Conservation (phyloP, 2,888 invertebrate genomes). For the Monoplex corrugatus region DNA sequence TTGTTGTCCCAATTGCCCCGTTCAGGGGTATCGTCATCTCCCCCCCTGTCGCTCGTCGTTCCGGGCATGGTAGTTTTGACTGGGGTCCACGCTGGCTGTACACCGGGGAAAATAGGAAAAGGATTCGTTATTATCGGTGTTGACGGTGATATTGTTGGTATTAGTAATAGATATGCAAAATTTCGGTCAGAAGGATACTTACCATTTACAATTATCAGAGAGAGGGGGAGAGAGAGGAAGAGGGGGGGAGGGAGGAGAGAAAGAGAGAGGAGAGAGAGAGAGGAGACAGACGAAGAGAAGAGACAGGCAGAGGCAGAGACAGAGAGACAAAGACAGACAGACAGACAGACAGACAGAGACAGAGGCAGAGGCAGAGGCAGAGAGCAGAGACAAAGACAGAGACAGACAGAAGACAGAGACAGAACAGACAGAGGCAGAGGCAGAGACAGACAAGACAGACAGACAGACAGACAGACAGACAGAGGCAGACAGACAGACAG, state of each 20-base stretch:
- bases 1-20: constrained; percentile 55
- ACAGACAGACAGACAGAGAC: neutral
- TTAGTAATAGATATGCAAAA: too few species aligned
- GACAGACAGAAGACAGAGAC: neutral
- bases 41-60: constrained; percentile 8
- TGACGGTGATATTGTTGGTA: too few species aligned
- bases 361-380: too few species aligned
- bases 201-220: too few species aligned
- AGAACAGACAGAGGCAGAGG: neutral
- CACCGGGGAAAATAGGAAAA: too few species aligned
- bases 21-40: constrained; percentile 8
- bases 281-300: too few species aligned
- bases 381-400: neutral
- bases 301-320: neutral
- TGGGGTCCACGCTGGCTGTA: constrained; percentile 17
- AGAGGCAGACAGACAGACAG: neutral
- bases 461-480: constrained; percentile 39
- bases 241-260: neutral
- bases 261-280: neutral
- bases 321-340: neutral
- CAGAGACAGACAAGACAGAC: constrained; percentile 27
- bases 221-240: neutral
- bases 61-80: neutral
- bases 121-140: too few species aligned
- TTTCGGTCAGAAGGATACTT: too few species aligned